A percentile compares a stretch with the other conserved stretches of the same genome.
Evolutionary conservation across 2,888 invertebrate genomes (phyloP).

Genomic region (Tridacna gigas): DNA sequence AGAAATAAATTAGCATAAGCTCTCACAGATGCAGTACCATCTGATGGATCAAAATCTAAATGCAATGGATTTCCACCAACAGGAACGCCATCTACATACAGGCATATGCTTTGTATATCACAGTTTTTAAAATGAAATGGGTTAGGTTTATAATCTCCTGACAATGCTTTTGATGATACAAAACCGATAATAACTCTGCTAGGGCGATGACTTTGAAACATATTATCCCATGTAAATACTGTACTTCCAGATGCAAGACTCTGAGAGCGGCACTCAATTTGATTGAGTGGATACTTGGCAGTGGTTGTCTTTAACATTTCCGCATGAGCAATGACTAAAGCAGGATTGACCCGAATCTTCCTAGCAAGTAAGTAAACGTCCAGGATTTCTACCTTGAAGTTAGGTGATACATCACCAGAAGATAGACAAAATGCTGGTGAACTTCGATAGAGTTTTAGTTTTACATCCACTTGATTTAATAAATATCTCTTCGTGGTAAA

Average conservation of each 20-base stretch:
- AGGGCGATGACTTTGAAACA: conserved; percentile 49
- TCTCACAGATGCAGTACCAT: conserved; percentile 27
- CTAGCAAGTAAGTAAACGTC: conserved; percentile 50
- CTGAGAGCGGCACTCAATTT: conserved; percentile 42
- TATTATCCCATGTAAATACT: conserved; percentile 48
- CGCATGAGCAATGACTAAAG: conserved; percentile 46
- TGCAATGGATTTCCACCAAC: conserved; percentile 52
- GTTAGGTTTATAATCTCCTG: conserved; percentile 48
- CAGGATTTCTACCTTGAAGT: conserved; percentile 44
- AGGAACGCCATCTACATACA: conserved; percentile 47
- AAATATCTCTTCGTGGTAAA: conserved; percentile 52
- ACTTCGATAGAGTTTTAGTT: conserved; percentile 61
- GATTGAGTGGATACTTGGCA: conserved; percentile 51
- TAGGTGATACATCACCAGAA: conserved; percentile 46
- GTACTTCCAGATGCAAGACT: conserved; percentile 45
- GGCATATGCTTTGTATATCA: conserved; percentile 38
- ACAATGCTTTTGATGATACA: conserved; percentile 43
- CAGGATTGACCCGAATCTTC: conserved; percentile 49
- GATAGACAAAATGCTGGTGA: conserved; percentile 54
- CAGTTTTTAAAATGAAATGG: conserved; percentile 54
- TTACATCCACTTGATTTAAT: conserved; percentile 59
- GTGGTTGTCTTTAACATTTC: conserved; percentile 53
- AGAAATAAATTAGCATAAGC: conserved; percentile 44
- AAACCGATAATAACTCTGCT: conserved; percentile 40
- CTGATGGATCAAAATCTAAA: conserved; percentile 33